These are phyloP conservation scores for Oegoconia quadripuncta DNA, from an alignment of 2,888 invertebrate genomes.

Conservation along the genomic window DNA sequence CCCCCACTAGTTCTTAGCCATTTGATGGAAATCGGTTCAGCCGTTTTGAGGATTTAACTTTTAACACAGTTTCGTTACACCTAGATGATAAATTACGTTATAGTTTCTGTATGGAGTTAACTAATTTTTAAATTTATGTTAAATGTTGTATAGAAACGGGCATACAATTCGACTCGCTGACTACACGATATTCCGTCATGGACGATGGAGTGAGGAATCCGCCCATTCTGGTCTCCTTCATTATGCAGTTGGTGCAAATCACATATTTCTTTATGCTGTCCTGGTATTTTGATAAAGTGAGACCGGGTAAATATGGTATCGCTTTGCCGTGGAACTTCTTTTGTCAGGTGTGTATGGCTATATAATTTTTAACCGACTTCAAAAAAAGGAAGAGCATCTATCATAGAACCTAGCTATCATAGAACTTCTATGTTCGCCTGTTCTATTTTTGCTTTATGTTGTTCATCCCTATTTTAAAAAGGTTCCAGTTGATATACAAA, in stretches of 20 bases:
- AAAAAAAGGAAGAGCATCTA: neutral
- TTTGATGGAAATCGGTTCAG: too few species aligned
- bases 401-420: too few species aligned
- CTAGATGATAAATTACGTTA: too few species aligned
- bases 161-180: neutral
- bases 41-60: too few species aligned
- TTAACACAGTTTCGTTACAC: too few species aligned
- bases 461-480: too few species aligned
- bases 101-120: too few species aligned
- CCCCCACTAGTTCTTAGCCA: too few species aligned
- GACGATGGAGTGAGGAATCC: neutral
- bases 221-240: conserved; percentile 20
- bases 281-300: conserved; percentile 44
- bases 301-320: conserved; percentile 84
- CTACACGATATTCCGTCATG: conserved; percentile 19
- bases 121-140: neutral
- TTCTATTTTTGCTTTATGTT: too few species aligned
- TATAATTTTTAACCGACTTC: too few species aligned
- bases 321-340: conserved; percentile 82
- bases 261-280: conserved; percentile 24
- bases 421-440: too few species aligned
- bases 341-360: conserved; percentile 76
- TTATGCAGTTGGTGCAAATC: conserved; percentile 54
- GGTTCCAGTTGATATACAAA: too few species aligned
- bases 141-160: conserved; percentile 3